Evolutionary conservation across 2,797 vertebrate genomes (phyloP).

Genomic region (Apodemus agrarius): DNA sequence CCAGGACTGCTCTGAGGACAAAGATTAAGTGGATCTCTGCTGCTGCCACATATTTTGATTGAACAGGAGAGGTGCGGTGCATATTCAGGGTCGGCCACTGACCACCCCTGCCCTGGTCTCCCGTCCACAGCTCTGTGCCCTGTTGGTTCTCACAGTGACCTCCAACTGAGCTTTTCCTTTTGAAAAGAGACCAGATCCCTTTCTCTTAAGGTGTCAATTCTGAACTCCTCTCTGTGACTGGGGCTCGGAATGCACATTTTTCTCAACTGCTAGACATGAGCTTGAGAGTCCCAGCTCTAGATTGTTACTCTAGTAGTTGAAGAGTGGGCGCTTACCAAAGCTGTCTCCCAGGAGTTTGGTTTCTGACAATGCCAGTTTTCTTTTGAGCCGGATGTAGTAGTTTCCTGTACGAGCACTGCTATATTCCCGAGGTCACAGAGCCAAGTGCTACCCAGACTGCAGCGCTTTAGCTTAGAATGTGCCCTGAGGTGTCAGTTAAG

Average conservation of each 20-base stretch:
- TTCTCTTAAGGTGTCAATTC: conserved; percentile 22
- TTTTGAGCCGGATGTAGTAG: neutral
- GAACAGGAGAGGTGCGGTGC: neutral
- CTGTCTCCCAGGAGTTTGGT: neutral
- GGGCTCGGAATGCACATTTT: conserved; percentile 18
- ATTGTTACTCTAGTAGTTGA: neutral
- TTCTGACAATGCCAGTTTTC: neutral
- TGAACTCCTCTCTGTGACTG: neutral
- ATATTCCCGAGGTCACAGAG: neutral
- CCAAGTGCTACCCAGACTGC: conserved; percentile 36
- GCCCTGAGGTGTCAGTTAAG: conserved; percentile 23
- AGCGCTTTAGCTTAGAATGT: conserved; percentile 54
- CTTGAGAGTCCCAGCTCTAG: conserved; percentile 17
- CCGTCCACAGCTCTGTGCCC: neutral
- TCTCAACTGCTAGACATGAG: neutral
- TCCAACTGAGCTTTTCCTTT: neutral
- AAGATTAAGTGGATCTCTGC: conserved; percentile 63
- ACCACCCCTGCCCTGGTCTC: neutral
- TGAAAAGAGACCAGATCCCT: neutral
- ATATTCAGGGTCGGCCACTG: neutral
- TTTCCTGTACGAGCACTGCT: neutral
- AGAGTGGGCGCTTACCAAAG: neutral
- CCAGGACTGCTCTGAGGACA: conserved; percentile 51
- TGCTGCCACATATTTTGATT: conserved; percentile 51
- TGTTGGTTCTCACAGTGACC: neutral